Evolutionary conservation across 2,113 vertebrate genomes (phyloP).

Genomic region (Rhinogobius similis): DNA sequence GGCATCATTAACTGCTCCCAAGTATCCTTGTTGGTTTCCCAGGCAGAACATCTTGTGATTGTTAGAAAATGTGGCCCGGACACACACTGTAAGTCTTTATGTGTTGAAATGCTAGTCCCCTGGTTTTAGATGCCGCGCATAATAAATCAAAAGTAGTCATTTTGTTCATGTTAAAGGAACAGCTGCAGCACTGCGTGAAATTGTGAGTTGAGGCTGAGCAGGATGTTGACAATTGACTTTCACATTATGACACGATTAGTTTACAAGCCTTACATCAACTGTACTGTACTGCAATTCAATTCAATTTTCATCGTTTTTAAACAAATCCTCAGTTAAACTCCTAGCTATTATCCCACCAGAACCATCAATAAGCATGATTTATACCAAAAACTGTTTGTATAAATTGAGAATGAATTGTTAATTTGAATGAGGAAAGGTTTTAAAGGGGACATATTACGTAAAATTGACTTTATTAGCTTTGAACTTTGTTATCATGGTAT

Average conservation of each 20-base stretch:
- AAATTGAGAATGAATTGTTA: background rate
- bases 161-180: constrained; percentile 25
- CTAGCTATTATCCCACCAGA: constrained; percentile 18
- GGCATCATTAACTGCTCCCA: constrained; percentile 60
- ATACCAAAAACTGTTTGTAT: constrained; percentile 53
- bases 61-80: constrained; percentile 52
- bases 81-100: constrained; percentile 46
- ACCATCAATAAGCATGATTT: constrained; percentile 62
- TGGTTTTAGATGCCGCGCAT: constrained; percentile 14
- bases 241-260: background rate
- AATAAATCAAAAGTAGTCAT: constrained; percentile 30
- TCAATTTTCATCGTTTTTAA: background rate
- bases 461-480: too few species aligned
- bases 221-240: constrained; percentile 24
- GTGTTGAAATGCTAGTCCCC: constrained; percentile 41
- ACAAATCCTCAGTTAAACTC: background rate
- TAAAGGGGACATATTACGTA: too few species aligned
- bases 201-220: constrained; percentile 15
- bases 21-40: constrained; percentile 59
- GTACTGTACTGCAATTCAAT: background rate
- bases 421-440: background rate
- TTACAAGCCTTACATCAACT: background rate
- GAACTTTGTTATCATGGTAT: too few species aligned
- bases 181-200: constrained; percentile 30
- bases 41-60: constrained; percentile 57